Evolutionary conservation across 2,113 vertebrate species (phyloP).

Genomic region (Conger conger): DNA sequence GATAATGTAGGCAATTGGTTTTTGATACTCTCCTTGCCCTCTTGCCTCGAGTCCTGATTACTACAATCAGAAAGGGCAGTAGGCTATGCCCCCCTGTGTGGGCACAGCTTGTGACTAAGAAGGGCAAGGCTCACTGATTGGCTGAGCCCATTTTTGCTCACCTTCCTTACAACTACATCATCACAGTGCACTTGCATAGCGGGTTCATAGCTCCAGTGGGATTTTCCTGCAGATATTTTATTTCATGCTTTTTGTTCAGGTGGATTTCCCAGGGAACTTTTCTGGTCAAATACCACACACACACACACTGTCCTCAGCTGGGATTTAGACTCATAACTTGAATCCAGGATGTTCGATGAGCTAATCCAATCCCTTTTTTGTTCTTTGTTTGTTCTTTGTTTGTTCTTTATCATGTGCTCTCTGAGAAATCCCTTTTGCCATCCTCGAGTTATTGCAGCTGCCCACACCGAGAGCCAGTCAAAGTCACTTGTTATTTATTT

Average conservation of each 20-base stretch:
- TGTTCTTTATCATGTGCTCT: background rate
- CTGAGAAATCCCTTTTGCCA: background rate
- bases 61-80: background rate
- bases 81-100: background rate
- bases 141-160: background rate
- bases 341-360: background rate
- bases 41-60: slow-evolving; percentile 4
- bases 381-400: background rate
- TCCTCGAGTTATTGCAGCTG: background rate
- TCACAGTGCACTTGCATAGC: background rate
- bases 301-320: background rate
- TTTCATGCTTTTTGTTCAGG: background rate
- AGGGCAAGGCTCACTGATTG: background rate
- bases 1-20: slow-evolving; percentile 15
- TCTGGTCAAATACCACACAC: background rate
- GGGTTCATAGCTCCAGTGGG: background rate
- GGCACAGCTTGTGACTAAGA: background rate
- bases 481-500: background rate
- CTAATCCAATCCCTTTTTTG: background rate
- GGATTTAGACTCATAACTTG: background rate
- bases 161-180: background rate
- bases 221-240: background rate
- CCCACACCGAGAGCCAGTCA: background rate
- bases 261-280: background rate
- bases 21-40: slow-evolving; percentile 1